phyloP scores from a whole-genome alignment of 2,888 invertebrate species.

The Pandemis cinnamomeana region DNA sequence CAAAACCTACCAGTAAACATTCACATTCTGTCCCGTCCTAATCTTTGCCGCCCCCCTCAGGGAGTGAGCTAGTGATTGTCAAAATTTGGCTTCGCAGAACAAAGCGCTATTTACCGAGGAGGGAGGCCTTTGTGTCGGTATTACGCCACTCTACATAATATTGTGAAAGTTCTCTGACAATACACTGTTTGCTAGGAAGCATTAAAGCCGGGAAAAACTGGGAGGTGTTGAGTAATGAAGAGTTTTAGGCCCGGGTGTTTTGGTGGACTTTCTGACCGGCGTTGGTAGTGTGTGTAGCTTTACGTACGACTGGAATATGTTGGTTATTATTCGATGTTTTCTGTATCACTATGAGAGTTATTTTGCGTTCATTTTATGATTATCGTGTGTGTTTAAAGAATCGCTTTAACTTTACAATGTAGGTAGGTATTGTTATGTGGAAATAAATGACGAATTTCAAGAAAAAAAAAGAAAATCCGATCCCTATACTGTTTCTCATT shows the following conservation, averaged over 20 bases:
- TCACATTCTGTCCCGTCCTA: conserved; percentile 44
- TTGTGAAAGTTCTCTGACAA: conserved; percentile 81
- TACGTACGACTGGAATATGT: neutral
- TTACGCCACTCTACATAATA: conserved; percentile 84
- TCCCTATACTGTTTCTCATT: too few species aligned
- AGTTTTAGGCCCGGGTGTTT: neutral
- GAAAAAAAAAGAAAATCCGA: too few species aligned
- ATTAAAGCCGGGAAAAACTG: conserved; percentile 53
- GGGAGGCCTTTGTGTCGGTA: conserved; percentile 81
- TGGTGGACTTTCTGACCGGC: neutral
- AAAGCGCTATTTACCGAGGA: conserved; percentile 84
- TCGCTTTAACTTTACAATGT: too few species aligned
- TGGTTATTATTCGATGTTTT: too few species aligned
- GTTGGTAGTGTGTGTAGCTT: neutral
- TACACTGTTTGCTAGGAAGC: conserved; percentile 74
- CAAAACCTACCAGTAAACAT: too few species aligned
- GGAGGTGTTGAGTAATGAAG: conserved; percentile 12
- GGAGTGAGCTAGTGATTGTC: conserved; percentile 84
- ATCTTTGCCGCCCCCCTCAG: conserved; percentile 66
- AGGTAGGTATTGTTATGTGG: too few species aligned
- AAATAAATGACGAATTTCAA: too few species aligned
- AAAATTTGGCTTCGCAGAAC: conserved; percentile 85
- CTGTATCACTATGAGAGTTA: too few species aligned
- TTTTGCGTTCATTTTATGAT: too few species aligned
- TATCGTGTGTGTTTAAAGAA: too few species aligned